phyloP scores from a whole-genome alignment of 2,113 vertebrate species.

The Diadophis punctatus region DNA sequence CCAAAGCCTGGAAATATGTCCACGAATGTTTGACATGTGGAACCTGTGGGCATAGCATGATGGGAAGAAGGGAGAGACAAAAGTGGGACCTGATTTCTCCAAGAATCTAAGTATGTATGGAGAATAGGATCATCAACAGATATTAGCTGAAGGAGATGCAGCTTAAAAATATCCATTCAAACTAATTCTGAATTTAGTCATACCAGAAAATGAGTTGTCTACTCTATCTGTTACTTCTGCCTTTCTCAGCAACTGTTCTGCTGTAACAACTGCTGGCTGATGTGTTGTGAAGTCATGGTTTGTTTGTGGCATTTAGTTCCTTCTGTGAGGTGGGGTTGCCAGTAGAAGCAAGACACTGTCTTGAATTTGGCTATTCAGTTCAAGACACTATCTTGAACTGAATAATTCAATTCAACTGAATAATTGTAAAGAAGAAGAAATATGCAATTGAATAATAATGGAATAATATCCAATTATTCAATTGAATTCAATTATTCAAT shows the following conservation, averaged over 20 bases:
- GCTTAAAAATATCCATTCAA: neutral
- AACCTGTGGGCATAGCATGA: neutral
- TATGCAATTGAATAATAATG: too few species aligned
- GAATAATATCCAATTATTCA: too few species aligned
- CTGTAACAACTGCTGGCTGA: neutral
- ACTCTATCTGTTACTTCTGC: neutral
- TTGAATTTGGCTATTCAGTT: too few species aligned
- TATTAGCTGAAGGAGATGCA: neutral
- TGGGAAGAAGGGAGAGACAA: neutral
- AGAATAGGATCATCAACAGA: neutral
- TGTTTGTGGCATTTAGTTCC: neutral
- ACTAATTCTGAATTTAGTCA: too few species aligned
- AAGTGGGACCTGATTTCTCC: neutral
- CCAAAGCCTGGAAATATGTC: neutral
- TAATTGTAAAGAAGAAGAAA: too few species aligned
- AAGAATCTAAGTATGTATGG: neutral
- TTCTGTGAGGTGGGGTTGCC: neutral
- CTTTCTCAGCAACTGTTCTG: too few species aligned
- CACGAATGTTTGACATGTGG: neutral
- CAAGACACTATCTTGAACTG: too few species aligned
- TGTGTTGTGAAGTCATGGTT: neutral
- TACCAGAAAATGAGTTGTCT: neutral
- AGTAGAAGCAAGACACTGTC: neutral
- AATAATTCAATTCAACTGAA: too few species aligned
- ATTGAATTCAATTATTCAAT: too few species aligned